These are phyloP conservation scores for Orchestia grillus DNA, from an alignment of 1,140 invertebrate species.

Conservation along the genomic window DNA sequence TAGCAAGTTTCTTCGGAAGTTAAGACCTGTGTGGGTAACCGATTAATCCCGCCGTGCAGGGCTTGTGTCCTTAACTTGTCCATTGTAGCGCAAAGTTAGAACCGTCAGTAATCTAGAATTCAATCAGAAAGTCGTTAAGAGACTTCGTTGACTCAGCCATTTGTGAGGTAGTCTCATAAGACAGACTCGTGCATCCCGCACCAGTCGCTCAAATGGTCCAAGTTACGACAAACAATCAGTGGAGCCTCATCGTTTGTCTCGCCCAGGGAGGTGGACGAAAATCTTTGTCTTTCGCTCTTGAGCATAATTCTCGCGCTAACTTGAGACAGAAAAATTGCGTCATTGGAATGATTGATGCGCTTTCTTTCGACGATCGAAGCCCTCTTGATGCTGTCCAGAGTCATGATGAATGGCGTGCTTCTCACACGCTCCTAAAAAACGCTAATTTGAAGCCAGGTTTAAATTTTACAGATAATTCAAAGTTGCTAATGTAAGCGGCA, in stretches of 20 bases:
- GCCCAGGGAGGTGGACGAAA: background rate
- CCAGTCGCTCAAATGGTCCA: conserved; percentile 1
- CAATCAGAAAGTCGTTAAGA: conserved; percentile 40
- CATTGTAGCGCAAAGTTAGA: conserved; percentile 14
- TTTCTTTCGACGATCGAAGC: conserved; percentile 12
- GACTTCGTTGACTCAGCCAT: conserved; percentile 15
- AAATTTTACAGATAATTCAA: background rate
- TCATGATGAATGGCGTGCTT: background rate
- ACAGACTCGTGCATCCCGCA: conserved; percentile 2
- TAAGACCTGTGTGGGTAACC: background rate
- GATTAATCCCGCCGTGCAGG: background rate
- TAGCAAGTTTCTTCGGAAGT: background rate
- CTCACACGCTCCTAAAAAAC: background rate
- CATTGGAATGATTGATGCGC: conserved; percentile 33
- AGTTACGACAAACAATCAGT: conserved; percentile 45
- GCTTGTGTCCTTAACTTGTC: conserved; percentile 11
- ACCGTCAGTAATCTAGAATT: conserved; percentile 39
- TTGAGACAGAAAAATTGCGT: conserved; percentile 1
- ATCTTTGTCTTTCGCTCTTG: conserved; percentile 2
- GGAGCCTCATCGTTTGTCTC: background rate
- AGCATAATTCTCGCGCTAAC: conserved; percentile 30
- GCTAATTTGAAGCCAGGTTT: background rate
- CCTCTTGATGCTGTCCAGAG: conserved; percentile 15
- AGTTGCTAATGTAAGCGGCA: background rate
- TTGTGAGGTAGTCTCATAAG: background rate